Evolutionary conservation across 2,888 invertebrate genomes (phyloP).

Genomic region (Lomographa bimaculata): DNA sequence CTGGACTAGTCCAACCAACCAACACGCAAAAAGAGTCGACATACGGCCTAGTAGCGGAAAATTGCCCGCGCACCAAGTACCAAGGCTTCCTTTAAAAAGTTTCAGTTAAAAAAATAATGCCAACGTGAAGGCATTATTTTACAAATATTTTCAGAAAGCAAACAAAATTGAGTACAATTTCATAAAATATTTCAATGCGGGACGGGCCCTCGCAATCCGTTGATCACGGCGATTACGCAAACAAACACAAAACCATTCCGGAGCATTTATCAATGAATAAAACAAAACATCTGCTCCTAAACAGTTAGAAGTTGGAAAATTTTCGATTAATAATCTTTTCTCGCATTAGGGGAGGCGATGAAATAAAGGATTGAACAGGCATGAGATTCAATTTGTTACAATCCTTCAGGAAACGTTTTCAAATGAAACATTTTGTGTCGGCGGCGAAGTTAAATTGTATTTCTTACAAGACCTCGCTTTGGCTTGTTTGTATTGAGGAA

Average conservation of each 20-base stretch:
- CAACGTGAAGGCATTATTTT: too few relatives aligned
- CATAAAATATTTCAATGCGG: slow-evolving; percentile 10
- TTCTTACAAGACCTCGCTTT: slow-evolving; percentile 59
- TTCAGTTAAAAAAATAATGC: too few relatives aligned
- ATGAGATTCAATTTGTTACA: slow-evolving; percentile 78
- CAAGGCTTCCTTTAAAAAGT: too few relatives aligned
- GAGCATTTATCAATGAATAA: slow-evolving; percentile 44
- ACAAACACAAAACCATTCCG: slow-evolving; percentile 35
- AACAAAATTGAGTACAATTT: slow-evolving; percentile 1
- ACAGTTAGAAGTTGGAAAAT: slow-evolving; percentile 59
- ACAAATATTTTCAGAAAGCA: neutral
- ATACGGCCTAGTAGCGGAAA: too few relatives aligned
- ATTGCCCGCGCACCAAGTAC: too few relatives aligned
- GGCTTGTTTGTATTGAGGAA: slow-evolving; percentile 57
- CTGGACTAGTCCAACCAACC: too few relatives aligned
- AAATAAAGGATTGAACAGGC: slow-evolving; percentile 76
- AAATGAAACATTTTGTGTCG: slow-evolving; percentile 75
- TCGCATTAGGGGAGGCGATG: slow-evolving; percentile 63
- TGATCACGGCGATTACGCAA: slow-evolving; percentile 27
- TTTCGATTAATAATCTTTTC: slow-evolving; percentile 76
- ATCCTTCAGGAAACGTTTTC: slow-evolving; percentile 71
- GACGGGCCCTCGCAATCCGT: slow-evolving; percentile 13
- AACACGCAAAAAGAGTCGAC: too few relatives aligned
- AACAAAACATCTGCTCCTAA: slow-evolving; percentile 50
- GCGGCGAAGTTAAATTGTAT: slow-evolving; percentile 73